Conservation (phyloP, 2,113 vertebrate species). For the Piprites chloris region DNA sequence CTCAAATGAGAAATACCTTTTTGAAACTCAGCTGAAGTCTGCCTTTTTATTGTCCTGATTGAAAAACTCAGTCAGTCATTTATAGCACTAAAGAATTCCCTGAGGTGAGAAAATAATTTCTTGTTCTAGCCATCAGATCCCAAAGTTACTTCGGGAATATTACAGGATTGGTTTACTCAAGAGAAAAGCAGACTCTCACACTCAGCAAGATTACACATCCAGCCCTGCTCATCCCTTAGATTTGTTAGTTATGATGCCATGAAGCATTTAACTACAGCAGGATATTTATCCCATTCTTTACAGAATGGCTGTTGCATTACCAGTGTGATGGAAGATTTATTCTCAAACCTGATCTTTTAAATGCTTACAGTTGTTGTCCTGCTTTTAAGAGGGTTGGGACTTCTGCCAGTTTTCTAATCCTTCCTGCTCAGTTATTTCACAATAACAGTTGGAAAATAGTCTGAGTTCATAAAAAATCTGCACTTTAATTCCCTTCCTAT, state of each 20-base stretch:
- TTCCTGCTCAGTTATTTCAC: constrained; percentile 20
- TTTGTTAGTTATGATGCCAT: background rate
- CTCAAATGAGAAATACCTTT: background rate
- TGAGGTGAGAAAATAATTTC: background rate
- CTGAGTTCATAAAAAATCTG: background rate
- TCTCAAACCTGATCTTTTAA: background rate
- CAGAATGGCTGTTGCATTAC: background rate
- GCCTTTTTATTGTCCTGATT: background rate
- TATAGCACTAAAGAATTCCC: background rate
- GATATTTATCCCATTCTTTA: background rate
- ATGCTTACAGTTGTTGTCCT: background rate
- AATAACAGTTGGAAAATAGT: background rate
- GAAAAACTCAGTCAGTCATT: background rate
- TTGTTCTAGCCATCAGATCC: background rate
- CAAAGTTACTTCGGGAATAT: background rate
- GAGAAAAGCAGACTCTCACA: background rate
- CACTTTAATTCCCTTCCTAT: background rate
- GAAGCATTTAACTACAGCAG: background rate
- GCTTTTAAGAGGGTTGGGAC: background rate
- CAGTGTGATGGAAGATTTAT: background rate
- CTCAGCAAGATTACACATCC: background rate
- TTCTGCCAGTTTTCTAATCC: background rate
- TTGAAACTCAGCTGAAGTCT: background rate
- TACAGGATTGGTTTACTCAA: background rate
- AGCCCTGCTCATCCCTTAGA: background rate